Conservation (phyloP, 1,140 invertebrate genomes). For the Hyphantria cunea region DNA sequence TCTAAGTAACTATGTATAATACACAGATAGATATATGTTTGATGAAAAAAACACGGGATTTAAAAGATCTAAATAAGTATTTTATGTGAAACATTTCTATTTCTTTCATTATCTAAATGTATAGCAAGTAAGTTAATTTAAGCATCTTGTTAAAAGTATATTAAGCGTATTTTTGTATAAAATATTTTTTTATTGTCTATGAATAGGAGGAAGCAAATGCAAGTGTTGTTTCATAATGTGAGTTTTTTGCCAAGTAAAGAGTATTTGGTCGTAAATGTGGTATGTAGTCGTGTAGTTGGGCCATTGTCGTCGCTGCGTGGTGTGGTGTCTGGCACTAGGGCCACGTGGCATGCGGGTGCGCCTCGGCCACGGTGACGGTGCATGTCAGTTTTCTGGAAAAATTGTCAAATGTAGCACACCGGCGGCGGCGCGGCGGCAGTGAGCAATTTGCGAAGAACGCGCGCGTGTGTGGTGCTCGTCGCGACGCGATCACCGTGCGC, state of each 20-base stretch:
- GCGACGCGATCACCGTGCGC: conserved; percentile 42
- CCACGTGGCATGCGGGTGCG: conserved; percentile 61
- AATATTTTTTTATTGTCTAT: neutral
- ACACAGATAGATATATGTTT: too few relatives aligned
- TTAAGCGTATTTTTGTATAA: too few relatives aligned
- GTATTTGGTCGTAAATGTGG: neutral
- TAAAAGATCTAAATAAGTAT: too few relatives aligned
- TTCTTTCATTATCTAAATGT: too few relatives aligned
- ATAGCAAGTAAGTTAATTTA: too few relatives aligned
- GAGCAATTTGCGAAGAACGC: conserved; percentile 67
- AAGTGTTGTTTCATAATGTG: neutral
- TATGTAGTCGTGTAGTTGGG: neutral
- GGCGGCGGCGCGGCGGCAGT: conserved; percentile 48
- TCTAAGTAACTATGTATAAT: too few relatives aligned
- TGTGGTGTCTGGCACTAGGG: conserved; percentile 27
- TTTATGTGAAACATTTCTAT: too few relatives aligned
- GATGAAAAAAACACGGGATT: too few relatives aligned
- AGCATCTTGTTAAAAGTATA: too few relatives aligned
- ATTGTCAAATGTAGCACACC: conserved; percentile 77
- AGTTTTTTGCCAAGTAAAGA: neutral
- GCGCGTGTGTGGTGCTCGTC: conserved; percentile 58
- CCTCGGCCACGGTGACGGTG: conserved; percentile 63
- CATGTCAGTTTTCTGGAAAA: conserved; percentile 80
- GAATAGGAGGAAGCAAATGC: neutral
- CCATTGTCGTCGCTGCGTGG: conserved; percentile 11